Conservation (phyloP, 2,888 invertebrate species). For the Thymelicus lineola region DNA sequence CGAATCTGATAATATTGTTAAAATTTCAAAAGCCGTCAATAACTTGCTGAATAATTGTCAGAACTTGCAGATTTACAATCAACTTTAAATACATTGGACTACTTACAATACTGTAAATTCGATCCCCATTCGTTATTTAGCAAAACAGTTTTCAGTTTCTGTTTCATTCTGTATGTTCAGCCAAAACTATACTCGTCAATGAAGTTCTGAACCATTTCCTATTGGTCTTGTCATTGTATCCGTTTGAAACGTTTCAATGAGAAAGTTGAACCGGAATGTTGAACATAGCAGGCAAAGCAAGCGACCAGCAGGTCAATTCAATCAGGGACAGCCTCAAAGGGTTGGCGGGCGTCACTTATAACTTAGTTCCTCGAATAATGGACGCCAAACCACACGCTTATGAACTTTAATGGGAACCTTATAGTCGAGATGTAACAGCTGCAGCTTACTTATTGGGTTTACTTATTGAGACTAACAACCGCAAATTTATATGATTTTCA, state of each 20-base stretch:
- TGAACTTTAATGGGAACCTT: slow-evolving; percentile 43
- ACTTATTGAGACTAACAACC: background rate
- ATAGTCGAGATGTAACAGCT: slow-evolving; percentile 16
- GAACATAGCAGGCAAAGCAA: slow-evolving; percentile 56
- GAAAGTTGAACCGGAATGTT: slow-evolving; percentile 11
- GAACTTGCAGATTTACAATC: no score
- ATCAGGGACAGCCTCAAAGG: slow-evolving; percentile 63
- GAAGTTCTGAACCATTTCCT: background rate
- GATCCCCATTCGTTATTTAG: no score
- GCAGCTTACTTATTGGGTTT: slow-evolving; percentile 8
- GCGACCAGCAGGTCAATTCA: slow-evolving; percentile 69
- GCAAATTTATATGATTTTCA: no score
- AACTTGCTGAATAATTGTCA: no score
- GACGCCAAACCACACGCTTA: slow-evolving; percentile 55
- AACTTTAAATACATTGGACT: no score
- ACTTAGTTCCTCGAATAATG: slow-evolving; percentile 76
- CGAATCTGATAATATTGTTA: no score
- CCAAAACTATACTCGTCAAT: background rate
- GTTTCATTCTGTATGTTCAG: background rate
- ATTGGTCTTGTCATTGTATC: background rate
- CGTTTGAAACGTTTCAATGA: slow-evolving; percentile 11
- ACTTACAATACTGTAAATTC: no score
- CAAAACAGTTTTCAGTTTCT: background rate
- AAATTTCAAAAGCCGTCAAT: no score
- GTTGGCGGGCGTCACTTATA: slow-evolving; percentile 59